Evolutionary conservation across 2,888 invertebrate genomes (phyloP).

Genomic region (Limenitis camilla): DNA sequence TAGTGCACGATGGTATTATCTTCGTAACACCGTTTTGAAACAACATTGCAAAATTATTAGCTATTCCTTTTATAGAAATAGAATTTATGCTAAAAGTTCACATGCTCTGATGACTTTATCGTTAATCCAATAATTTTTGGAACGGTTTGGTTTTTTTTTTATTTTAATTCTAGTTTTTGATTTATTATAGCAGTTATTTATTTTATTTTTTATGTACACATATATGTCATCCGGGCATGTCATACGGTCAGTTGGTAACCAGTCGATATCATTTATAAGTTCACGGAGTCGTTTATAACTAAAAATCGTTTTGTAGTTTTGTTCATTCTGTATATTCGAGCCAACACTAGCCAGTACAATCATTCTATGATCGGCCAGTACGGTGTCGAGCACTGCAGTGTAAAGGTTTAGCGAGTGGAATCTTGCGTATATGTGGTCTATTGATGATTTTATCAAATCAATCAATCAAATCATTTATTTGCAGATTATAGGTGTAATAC

Average conservation of each 20-base stretch:
- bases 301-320: background rate
- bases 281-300: background rate
- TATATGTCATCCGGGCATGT: too few species aligned
- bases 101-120: background rate
- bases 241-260: too few species aligned
- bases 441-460: too few species aligned
- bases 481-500: too few species aligned
- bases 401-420: background rate
- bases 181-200: background rate
- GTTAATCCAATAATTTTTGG: background rate
- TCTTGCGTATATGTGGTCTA: constrained; percentile 5
- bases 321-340: background rate
- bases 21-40: constrained; percentile 1
- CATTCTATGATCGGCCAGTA: constrained; percentile 2
- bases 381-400: background rate
- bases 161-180: background rate
- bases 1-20: background rate
- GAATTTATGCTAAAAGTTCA: background rate
- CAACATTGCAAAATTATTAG: constrained; percentile 4
- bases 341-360: background rate
- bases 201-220: background rate
- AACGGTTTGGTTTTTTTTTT: too few species aligned
- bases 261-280: too few species aligned
- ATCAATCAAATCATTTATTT: too few species aligned
- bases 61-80: background rate